phyloP scores from a whole-genome alignment of 2,797 vertebrate species.

The Myotis pilosus region DNA sequence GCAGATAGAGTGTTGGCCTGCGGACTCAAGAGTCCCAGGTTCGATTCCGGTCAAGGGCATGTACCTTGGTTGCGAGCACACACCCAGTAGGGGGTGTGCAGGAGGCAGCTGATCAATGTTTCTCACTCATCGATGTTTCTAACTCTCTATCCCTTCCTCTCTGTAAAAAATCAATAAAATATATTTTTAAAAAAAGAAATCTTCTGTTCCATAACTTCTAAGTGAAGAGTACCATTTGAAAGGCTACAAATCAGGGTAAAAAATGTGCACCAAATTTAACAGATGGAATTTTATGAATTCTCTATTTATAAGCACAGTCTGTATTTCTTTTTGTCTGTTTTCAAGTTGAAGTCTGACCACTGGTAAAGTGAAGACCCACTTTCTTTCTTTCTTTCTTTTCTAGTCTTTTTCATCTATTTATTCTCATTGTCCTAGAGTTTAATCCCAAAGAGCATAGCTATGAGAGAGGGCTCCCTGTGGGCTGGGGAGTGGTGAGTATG shows the following conservation, averaged over 20 bases:
- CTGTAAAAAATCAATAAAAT: too few relatives aligned
- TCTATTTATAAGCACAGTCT: constrained; percentile 20
- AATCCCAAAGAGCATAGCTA: not conserved
- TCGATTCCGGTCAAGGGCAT: too few relatives aligned
- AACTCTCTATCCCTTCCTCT: too few relatives aligned
- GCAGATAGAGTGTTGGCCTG: too few relatives aligned
- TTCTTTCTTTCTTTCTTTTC: not conserved
- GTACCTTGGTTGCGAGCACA: too few relatives aligned
- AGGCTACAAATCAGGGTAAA: not conserved
- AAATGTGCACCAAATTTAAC: constrained; percentile 20
- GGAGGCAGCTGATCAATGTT: too few relatives aligned
- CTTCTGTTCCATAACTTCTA: not conserved
- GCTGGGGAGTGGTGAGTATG: not conserved
- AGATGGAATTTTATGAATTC: not conserved
- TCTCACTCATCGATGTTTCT: too few relatives aligned
- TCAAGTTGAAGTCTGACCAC: constrained; percentile 24
- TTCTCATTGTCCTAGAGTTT: not conserved
- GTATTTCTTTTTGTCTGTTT: constrained; percentile 25
- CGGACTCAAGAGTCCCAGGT: too few relatives aligned
- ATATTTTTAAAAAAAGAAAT: not conserved
- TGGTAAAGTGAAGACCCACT: not conserved
- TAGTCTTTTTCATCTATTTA: not conserved
- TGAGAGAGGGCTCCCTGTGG: not conserved
- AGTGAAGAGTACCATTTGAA: constrained; percentile 41
- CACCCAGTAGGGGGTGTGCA: too few relatives aligned